A percentile compares a stretch with the other conserved stretches of the same genome.
Conservation (phyloP, 2,888 invertebrate species). For the Caenorhabditis virilis region DNA sequence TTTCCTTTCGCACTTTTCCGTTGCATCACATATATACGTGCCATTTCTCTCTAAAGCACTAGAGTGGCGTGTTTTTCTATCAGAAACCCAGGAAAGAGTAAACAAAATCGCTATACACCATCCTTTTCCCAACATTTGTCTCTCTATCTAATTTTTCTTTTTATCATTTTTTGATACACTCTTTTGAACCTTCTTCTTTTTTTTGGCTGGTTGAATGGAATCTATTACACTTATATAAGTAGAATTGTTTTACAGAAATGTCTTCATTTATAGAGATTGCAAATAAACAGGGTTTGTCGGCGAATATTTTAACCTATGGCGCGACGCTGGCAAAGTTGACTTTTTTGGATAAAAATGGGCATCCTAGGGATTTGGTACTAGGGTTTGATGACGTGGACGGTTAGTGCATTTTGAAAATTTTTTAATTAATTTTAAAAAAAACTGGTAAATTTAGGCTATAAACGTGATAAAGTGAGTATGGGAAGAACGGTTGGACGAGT, state of each 20-base stretch:
- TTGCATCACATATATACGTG: too few species aligned
- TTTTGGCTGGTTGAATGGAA: too few species aligned
- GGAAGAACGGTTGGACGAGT: constrained; percentile 57
- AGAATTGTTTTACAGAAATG: neutral
- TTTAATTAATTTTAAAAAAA: constrained; percentile 1
- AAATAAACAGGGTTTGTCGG: constrained; percentile 42
- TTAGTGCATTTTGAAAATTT: constrained; percentile 16
- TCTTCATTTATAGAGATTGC: constrained; percentile 38
- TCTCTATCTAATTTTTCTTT: too few species aligned
- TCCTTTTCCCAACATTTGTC: too few species aligned
- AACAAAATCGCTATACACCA: too few species aligned
- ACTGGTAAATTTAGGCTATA: constrained; percentile 35
- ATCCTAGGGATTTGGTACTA: constrained; percentile 14
- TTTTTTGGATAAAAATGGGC: constrained; percentile 28
- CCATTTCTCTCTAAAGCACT: too few species aligned
- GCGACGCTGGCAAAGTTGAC: constrained; percentile 27
- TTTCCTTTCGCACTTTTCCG: neutral
- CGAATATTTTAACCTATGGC: constrained; percentile 12
- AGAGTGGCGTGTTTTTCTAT: too few species aligned
- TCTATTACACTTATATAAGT: too few species aligned
- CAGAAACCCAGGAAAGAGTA: too few species aligned
- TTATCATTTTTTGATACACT: too few species aligned
- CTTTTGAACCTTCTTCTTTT: too few species aligned
- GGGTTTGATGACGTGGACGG: constrained; percentile 31
- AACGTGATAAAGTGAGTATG: constrained; percentile 36